phyloP scores from a whole-genome alignment of 2,113 vertebrate species.

The Lipotes vexillifer region DNA sequence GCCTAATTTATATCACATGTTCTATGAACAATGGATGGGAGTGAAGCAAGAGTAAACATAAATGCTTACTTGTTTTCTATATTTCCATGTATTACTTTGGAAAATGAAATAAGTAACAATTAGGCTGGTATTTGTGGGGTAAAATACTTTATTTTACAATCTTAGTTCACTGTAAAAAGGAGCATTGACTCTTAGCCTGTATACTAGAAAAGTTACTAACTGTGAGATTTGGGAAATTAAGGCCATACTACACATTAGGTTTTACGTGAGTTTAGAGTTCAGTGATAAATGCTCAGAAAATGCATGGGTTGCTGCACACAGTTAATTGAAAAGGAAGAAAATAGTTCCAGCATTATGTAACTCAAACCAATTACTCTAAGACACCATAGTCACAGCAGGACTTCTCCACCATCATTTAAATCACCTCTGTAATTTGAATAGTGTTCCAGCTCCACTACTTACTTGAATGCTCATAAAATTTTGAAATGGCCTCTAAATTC shows the following conservation, averaged over 20 bases:
- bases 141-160: slow-evolving; percentile 1
- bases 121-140: neutral
- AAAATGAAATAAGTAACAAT: slow-evolving; percentile 3
- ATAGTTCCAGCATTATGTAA: neutral
- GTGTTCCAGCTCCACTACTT: neutral
- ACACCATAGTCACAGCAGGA: neutral
- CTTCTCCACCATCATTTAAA: neutral
- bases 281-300: neutral
- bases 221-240: neutral
- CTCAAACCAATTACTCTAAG: neutral
- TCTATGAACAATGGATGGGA: neutral
- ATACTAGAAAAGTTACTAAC: neutral
- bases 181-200: neutral
- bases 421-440: neutral
- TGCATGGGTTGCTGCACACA: neutral
- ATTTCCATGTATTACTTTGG: neutral
- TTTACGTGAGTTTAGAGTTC: neutral
- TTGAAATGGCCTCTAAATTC: neutral
- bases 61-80: neutral
- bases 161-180: neutral
- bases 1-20: neutral
- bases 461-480: neutral
- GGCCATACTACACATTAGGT: neutral
- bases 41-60: neutral
- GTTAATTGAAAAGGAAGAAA: neutral